Conservation (phyloP, 2,888 invertebrate genomes). For the Andrena hattorfiana region DNA sequence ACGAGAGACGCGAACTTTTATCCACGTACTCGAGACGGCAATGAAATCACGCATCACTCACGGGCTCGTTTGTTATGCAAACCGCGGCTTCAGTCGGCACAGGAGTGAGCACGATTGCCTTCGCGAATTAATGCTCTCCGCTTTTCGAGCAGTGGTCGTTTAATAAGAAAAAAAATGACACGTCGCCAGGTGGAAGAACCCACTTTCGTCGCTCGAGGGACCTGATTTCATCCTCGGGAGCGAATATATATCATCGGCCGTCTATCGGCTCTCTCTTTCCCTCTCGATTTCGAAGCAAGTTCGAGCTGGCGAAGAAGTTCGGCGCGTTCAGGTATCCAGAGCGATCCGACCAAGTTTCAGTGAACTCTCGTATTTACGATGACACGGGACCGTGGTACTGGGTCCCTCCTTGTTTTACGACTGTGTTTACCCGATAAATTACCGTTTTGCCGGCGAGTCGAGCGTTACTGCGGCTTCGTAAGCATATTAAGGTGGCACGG, state of each 20-base stretch:
- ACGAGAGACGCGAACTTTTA: conserved; percentile 29
- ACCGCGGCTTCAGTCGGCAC: conserved; percentile 25
- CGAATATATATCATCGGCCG: conserved; percentile 23
- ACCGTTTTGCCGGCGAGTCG: conserved; percentile 64
- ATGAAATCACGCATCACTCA: conserved; percentile 57
- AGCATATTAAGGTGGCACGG: conserved; percentile 60
- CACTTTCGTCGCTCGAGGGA: conserved; percentile 23
- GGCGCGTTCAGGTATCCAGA: conserved; percentile 35
- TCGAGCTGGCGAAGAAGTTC: conserved; percentile 16
- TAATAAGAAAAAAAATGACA: conserved; percentile 32
- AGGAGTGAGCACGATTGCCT: conserved; percentile 12
- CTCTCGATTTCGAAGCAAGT: conserved; percentile 7
- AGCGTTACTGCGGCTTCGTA: conserved; percentile 62
- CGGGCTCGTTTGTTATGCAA: conserved; percentile 57
- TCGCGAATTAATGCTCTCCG: conserved; percentile 28
- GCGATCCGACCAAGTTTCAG: conserved; percentile 47
- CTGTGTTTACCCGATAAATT: conserved; percentile 70
- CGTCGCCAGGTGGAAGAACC: conserved; percentile 28
- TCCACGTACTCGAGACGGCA: conserved; percentile 48
- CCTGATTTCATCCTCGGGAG: not conserved
- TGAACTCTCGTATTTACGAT: conserved; percentile 57
- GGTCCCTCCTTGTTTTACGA: conserved; percentile 53
- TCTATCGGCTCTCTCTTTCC: conserved; percentile 19
- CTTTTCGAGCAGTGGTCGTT: not conserved
- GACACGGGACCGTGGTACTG: conserved; percentile 26